A percentile compares a stretch with the other conserved stretches of the same genome.
phyloP scores from a whole-genome alignment of 92 coral and sea anemone genomes.

The Isaurus tuberculatus region DNA sequence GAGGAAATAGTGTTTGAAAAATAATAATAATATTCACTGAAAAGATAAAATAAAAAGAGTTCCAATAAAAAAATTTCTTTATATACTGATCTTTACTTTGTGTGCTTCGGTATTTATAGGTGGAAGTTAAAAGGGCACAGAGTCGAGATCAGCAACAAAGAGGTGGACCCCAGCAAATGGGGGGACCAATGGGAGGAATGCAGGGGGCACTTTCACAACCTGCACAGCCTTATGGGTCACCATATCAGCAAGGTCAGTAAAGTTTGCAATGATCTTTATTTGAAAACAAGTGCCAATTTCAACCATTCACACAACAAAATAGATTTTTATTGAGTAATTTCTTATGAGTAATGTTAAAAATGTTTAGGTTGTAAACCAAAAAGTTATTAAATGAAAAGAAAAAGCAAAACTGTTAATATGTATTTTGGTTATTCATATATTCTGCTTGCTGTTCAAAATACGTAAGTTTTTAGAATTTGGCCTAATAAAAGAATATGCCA shows the following conservation, averaged over 20 bases:
- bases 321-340: too few relatives aligned
- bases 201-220: constrained; percentile 45
- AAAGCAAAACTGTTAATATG: too few relatives aligned
- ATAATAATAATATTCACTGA: neutral
- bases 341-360: too few relatives aligned
- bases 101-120: constrained; percentile 10
- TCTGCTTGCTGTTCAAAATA: too few relatives aligned
- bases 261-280: too few relatives aligned
- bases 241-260: constrained; percentile 42
- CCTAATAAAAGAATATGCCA: too few relatives aligned
- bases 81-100: neutral
- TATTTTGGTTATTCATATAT: too few relatives aligned
- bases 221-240: constrained; percentile 20
- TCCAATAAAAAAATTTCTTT: neutral
- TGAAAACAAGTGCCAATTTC: neutral
- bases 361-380: too few relatives aligned
- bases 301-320: too few relatives aligned
- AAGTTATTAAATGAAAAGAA: too few relatives aligned
- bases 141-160: constrained; percentile 43
- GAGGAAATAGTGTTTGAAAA: constrained; percentile 6
- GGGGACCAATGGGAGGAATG: constrained; percentile 48
- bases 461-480: too few relatives aligned
- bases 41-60: neutral
- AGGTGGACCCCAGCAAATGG: constrained; percentile 24
- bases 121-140: constrained; percentile 46